Base-by-base conservation (phyloP, 2,113 vertebrate genomes). In the Cavia porcellus region DNA sequence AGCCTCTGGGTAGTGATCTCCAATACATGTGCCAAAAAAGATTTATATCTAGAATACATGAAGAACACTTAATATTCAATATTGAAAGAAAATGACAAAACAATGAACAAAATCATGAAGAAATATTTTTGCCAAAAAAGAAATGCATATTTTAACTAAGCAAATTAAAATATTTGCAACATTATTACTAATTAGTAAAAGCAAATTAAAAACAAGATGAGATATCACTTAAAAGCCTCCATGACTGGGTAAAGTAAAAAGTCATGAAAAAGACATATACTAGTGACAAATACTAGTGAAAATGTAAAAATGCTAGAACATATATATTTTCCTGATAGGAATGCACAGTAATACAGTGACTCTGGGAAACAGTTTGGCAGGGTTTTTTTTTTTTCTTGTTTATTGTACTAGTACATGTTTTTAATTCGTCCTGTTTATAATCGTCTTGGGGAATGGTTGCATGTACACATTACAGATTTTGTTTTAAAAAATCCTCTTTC, bases 1-100 rank as follows among this genome's bases (percentile, higher is more conserved):
- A n/a, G n/a, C n/a, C n/a, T n/a, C n/a, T n/a, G n/a, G n/a, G n/a
- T n/a, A n/a, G n/a, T n/a, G n/a, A n/a, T n/a, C n/a, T n/a, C n/a
- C n/a, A n/a, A n/a, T n/a, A n/a, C n/a, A n/a, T n/a, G n/a, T n/a
- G n/a, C n/a, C n/a, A n/a, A n/a, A n/a, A n/a, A n/a, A n/a, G n/a
- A n/a, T n/a, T n/a, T n/a, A n/a, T n/a, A n/a, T n/a, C n/a, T n/a
- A n/a, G n/a, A n/a, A n/a, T n/a, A n/a, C n/a, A n/a, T n/a, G n/a
- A n/a, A n/a, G n/a, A n/a, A n/a, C n/a, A n/a, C 4, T 59, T 92
- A 83, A 96, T 84, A 35, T 28, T 85, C 70, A 93, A 70, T 17
- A 86, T 9, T 86, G 22, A 72, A 55, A 77, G 22, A 81, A 89
- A 45, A 35, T 72, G 59, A 75, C 35, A 32, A 92, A 45, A 64